Evolutionary conservation across 1,140 invertebrate species (phyloP).

Genomic region (Aphelenchoides fujianensis): DNA sequence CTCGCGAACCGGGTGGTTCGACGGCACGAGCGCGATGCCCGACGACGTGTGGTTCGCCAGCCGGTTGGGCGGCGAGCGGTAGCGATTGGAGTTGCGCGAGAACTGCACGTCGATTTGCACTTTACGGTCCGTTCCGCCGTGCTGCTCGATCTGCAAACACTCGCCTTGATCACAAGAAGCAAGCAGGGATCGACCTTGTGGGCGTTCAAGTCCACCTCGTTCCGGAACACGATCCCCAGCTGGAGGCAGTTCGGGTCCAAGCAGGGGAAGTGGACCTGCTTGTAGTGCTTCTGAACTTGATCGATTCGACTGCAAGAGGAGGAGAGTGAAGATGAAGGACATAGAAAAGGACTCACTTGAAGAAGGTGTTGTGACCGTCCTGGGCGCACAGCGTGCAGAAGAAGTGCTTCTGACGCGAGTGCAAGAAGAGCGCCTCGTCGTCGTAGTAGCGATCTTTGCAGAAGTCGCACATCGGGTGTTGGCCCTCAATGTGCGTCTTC

Average conservation of each 20-base stretch:
- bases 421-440: slow-evolving; percentile 37
- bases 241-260: slow-evolving; percentile 26
- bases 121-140: slow-evolving; percentile 10
- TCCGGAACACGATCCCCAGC: slow-evolving; percentile 46
- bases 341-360: not conserved
- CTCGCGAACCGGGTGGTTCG: slow-evolving; percentile 1
- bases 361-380: slow-evolving; percentile 32
- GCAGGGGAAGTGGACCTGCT: slow-evolving; percentile 40
- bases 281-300: slow-evolving; percentile 38
- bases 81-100: not conserved
- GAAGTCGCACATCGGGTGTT: slow-evolving; percentile 27
- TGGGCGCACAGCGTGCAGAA: slow-evolving; percentile 47
- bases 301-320: slow-evolving; percentile 34
- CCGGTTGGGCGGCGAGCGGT: no score
- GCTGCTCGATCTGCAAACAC: not conserved
- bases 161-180: not conserved
- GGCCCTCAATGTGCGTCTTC: slow-evolving; percentile 5
- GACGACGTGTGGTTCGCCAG: not conserved
- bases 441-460: slow-evolving; percentile 46
- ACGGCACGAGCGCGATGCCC: slow-evolving; percentile 11
- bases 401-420: slow-evolving; percentile 47
- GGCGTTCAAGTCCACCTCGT: slow-evolving; percentile 40
- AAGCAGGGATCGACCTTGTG: slow-evolving; percentile 23
- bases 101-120: slow-evolving; percentile 14
- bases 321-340: not conserved